These are phyloP conservation scores for Monochamus alternatus DNA, from an alignment of 2,888 invertebrate species.

Conservation along the genomic window DNA sequence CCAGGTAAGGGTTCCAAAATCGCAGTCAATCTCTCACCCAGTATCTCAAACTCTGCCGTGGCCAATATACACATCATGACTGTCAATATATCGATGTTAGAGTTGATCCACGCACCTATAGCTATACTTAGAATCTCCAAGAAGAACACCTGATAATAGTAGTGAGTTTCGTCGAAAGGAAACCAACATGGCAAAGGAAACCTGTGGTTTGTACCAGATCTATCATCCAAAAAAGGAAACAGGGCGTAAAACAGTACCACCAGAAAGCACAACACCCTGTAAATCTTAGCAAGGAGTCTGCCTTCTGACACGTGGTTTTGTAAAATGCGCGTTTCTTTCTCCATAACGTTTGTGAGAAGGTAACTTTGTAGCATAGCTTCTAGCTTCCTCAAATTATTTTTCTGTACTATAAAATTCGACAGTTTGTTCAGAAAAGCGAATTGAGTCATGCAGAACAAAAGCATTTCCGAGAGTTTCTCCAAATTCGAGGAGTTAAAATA, in stretches of 20 bases:
- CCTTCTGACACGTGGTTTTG: constrained; percentile 33
- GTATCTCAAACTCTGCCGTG: constrained; percentile 44
- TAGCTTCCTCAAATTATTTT: constrained; percentile 26
- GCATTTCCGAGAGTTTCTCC: constrained; percentile 43
- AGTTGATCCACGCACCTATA: constrained; percentile 47
- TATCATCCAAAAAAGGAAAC: constrained; percentile 44
- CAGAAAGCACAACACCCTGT: constrained; percentile 35
- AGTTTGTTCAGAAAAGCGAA: constrained; percentile 48
- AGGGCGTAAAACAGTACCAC: constrained; percentile 39
- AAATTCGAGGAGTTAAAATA: constrained; percentile 39
- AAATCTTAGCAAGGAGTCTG: constrained; percentile 39
- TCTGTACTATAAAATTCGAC: constrained; percentile 42
- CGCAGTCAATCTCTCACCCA: constrained; percentile 44
- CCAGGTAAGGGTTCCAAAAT: constrained; percentile 17
- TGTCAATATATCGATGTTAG: constrained; percentile 48
- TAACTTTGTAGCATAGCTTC: constrained; percentile 44
- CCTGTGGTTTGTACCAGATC: constrained; percentile 29
- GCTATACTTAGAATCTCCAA: constrained; percentile 43
- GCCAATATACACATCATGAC: constrained; percentile 48
- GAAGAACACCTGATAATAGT: constrained; percentile 46
- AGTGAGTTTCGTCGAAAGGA: constrained; percentile 51
- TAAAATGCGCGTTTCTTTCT: constrained; percentile 40
- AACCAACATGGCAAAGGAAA: constrained; percentile 51
- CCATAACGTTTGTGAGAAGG: constrained; percentile 39
- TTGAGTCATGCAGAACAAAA: constrained; percentile 48